These are phyloP conservation scores for Melanotaenia boesemani DNA, from an alignment of 2,797 vertebrate genomes.

Conservation along the genomic window DNA sequence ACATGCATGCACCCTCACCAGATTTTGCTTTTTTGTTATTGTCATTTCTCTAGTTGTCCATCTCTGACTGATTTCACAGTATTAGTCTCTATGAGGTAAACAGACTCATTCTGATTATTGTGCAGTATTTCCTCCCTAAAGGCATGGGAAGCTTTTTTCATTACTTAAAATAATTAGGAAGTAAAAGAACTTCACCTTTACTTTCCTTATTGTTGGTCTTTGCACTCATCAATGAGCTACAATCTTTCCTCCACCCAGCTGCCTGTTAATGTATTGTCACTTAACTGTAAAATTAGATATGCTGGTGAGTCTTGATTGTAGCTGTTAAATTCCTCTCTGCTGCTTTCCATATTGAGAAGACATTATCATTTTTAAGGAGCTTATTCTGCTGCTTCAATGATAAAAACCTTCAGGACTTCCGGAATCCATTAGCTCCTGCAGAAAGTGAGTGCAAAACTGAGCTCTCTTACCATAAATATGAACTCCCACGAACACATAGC, in stretches of 20 bases:
- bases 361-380: constrained; percentile 71
- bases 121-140: constrained; percentile 33
- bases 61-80: constrained; percentile 13
- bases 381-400: constrained; percentile 59
- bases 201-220: constrained; percentile 42
- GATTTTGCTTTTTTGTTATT: no score
- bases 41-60: constrained; percentile 13
- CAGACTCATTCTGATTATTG: constrained; percentile 16
- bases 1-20: background rate
- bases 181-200: constrained; percentile 17
- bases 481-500: constrained; percentile 6
- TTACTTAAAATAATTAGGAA: constrained; percentile 52
- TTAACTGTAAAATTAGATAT: constrained; percentile 49
- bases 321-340: constrained; percentile 43
- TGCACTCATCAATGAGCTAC: constrained; percentile 37
- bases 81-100: constrained; percentile 16
- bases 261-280: constrained; percentile 47
- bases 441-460: constrained; percentile 50
- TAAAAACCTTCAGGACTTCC: constrained; percentile 55
- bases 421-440: constrained; percentile 42
- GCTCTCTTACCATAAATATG: constrained; percentile 23
- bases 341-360: constrained; percentile 66
- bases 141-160: constrained; percentile 28
- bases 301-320: constrained; percentile 31
- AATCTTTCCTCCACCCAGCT: constrained; percentile 19